Conservation (phyloP, 2,797 vertebrate genomes). For the Argyrosomus regius region DNA sequence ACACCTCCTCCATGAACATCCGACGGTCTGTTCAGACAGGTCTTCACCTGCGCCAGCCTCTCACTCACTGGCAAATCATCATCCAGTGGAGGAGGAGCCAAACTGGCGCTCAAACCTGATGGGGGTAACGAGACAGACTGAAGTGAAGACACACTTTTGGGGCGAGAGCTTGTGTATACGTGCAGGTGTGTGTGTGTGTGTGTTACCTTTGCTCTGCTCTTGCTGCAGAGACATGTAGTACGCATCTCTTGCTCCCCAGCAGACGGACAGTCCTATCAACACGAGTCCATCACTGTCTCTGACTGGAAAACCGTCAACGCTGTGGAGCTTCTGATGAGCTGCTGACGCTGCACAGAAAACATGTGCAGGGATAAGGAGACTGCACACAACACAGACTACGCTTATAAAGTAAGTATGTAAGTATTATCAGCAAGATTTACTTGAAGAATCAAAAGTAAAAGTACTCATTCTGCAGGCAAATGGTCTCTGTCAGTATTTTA, state of each 20-base stretch:
- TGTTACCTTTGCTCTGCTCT: slow-evolving; percentile 87
- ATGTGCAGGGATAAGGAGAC: slow-evolving; percentile 7
- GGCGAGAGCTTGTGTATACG: background rate
- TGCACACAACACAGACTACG: background rate
- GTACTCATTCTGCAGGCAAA: background rate
- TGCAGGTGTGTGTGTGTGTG: background rate
- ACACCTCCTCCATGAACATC: slow-evolving; percentile 53
- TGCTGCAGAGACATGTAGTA: slow-evolving; percentile 94
- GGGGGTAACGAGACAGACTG: slow-evolving; percentile 1
- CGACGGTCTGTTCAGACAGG: slow-evolving; percentile 80
- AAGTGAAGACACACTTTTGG: background rate
- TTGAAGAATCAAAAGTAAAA: background rate
- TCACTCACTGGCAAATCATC: slow-evolving; percentile 87
- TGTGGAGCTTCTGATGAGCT: slow-evolving; percentile 48
- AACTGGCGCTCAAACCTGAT: slow-evolving; percentile 90
- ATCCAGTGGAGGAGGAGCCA: slow-evolving; percentile 93
- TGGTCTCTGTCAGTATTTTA: background rate
- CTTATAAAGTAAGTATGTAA: background rate
- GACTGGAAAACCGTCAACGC: slow-evolving; percentile 87
- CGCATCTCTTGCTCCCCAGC: slow-evolving; percentile 96
- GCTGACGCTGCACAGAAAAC: slow-evolving; percentile 60
- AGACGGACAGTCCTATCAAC: slow-evolving; percentile 92
- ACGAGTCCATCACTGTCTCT: slow-evolving; percentile 85
- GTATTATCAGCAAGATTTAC: background rate
- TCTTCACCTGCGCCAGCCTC: slow-evolving; percentile 86